Evolutionary conservation across 1,140 invertebrate genomes (phyloP), one percentile per base, ranked within the genome.

Genomic region (Ceratina australensis): DNA sequence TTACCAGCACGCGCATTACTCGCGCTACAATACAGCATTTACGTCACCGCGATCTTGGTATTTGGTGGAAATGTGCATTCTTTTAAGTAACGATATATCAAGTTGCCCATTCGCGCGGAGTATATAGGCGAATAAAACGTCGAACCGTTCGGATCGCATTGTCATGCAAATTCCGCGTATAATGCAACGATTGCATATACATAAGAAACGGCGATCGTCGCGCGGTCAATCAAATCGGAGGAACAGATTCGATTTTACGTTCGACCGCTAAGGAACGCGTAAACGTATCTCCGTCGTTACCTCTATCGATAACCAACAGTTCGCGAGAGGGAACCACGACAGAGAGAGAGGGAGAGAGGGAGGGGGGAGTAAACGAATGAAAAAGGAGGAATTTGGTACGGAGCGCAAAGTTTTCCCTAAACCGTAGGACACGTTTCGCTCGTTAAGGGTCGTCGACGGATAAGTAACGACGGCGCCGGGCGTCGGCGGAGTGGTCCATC

Each of bases 381-480:
- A 63, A 26, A 26, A 20, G 47, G 22, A 63, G 56, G 26, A 24
- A 50, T 16, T 69, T 24, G 49, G 20, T 56, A 26, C 59, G 12
- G 16, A 24, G 49, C 47, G 28, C 22, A 72, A 78, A 78, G 68
- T 78, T 78, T 78, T 78, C 76, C 56, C 57, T 42, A 68, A 74
- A 83, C 65, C 81, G 69, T 57, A 61, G 54, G 80, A 83, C 60
- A 79, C 76, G 77, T 76, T 72, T 80, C 60, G 72, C 78, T 84
- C 82, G 78, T 80, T 84, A 83, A 84, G 81, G 65, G 54, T 61
- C 59, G 68, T 61, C 67, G 72, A 61, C 81, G 81, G 81, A 77
- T 83, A 80, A 84, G 78, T 83, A 80, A 83, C 81, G 81, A 49
- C 67, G 52, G 68, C 57, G 68, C 67, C 72, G 42, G 42, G 61